Evolutionary conservation across 2,113 vertebrate species (phyloP).

Genomic region (Scopus umbretta): DNA sequence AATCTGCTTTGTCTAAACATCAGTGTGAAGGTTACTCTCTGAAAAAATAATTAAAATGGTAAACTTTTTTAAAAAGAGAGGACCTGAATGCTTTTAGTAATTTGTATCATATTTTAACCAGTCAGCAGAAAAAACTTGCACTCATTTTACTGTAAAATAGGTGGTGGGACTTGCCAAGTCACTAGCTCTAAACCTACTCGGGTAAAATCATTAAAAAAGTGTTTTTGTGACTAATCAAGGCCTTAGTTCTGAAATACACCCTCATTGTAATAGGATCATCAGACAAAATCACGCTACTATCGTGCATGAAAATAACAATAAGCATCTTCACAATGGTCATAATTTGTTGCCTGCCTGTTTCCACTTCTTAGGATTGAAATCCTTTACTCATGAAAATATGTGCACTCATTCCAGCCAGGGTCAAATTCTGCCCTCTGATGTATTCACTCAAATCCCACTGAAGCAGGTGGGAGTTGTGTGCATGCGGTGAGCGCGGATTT

Average conservation of each 20-base stretch:
- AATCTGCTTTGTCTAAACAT: neutral
- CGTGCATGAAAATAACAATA: constrained; percentile 34
- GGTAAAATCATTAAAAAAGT: neutral
- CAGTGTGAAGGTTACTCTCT: neutral
- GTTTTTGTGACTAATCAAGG: neutral
- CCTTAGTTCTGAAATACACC: neutral
- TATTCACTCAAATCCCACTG: constrained; percentile 8
- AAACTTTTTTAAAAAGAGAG: neutral
- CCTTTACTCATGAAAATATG: neutral
- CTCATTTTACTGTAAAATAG: neutral
- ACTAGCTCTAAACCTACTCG: neutral
- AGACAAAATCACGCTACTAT: neutral
- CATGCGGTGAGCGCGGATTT: neutral
- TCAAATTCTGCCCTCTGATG: constrained; percentile 15
- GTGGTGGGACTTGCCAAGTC: neutral
- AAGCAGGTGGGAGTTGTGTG: constrained; percentile 16
- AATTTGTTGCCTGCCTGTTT: constrained; percentile 50
- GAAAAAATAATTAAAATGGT: neutral
- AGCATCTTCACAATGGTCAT: constrained; percentile 31
- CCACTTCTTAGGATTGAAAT: neutral
- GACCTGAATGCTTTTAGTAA: neutral
- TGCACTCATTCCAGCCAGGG: constrained; percentile 37
- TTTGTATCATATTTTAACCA: neutral
- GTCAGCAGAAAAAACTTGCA: neutral
- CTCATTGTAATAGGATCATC: neutral